Base-by-base conservation (phyloP, 2,888 invertebrate genomes). In the Eulithis prunata region DNA sequence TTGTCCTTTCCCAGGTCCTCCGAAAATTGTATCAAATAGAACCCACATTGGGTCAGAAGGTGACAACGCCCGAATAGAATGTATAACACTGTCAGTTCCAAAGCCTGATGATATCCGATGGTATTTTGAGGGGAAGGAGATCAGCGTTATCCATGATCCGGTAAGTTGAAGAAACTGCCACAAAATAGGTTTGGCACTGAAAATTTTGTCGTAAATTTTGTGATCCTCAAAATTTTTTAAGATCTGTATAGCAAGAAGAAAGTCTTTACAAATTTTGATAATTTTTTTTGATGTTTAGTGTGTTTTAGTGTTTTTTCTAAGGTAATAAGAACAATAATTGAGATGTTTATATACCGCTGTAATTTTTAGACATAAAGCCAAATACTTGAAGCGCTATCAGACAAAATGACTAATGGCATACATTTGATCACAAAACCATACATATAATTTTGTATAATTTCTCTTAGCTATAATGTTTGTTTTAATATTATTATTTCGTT, bases 41-140 rank as follows among this genome's bases (percentile, higher is more conserved):
- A 96, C 96, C 2, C 98, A 98, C 82, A 96, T 97, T 74, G 98
- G 97, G 0, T 93, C 95, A 6, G 95, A 96, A 75, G 97, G 97
- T 0, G 96, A 96, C 74, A 95, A 94, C 45, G 96, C 96, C 0
- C 94, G 96, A 76, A 94, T 99, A 57, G 98, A 98, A 87, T 99
- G 99, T 83, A 94, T 96, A 46, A 96, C 97, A 8, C 94, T 96
- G 70, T 97, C 98, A 8, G 96, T 99, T 64, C 99, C 99, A 1
- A 96, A 96, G 78, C 98, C 98, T 8, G 96, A 96, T 75, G 95
- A 96, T 62, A 96, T 98, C 59, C 90, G 95, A 38, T 99, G 99
- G 99, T 96, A 96, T 70, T 97, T 96, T 81, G 96, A 96, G 79
- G 97, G 97, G 45, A 95, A 95, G 70, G 95, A 96, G 86, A 96